phyloP scores from a whole-genome alignment of 2,113 vertebrate species.

The Andinoacara biseriatus region DNA sequence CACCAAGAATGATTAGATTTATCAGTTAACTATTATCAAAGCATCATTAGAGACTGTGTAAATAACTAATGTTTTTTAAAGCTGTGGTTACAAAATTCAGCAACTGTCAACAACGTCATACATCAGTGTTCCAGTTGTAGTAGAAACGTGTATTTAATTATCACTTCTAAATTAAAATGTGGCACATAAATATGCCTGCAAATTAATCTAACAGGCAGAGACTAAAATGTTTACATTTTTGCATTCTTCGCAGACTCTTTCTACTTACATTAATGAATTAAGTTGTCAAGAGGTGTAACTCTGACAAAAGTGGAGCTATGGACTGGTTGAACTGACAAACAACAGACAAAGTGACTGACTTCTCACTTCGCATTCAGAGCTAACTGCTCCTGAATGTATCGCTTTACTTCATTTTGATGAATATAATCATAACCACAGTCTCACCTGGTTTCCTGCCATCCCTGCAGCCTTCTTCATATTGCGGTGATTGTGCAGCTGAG shows the following conservation, averaged over 20 bases:
- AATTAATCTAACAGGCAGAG: slow-evolving; percentile 9
- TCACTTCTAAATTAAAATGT: not conserved
- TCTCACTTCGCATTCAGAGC: not conserved
- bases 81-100: slow-evolving; percentile 14
- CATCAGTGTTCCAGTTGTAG: not conserved
- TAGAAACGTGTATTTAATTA: slow-evolving; percentile 21
- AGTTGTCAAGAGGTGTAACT: not conserved
- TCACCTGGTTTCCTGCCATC: slow-evolving; percentile 89
- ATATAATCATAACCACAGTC: slow-evolving; percentile 10
- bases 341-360: not conserved
- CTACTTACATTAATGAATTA: not conserved
- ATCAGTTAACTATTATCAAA: not conserved
- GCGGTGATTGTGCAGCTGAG: slow-evolving; percentile 85
- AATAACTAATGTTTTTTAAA: not conserved
- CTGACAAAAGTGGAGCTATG: not conserved
- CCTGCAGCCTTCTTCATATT: slow-evolving; percentile 78
- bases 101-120: slow-evolving; percentile 12
- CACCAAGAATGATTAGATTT: not conserved
- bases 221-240: not conserved
- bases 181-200: slow-evolving; percentile 20
- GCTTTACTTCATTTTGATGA: not conserved
- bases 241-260: not conserved
- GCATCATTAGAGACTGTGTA: not conserved
- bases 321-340: not conserved
- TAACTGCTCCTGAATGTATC: not conserved